Evolutionary conservation across 1,140 invertebrate genomes (phyloP), one percentile per base, ranked within the genome.

Genomic region (Hyposmocoma kahamanoa): DNA sequence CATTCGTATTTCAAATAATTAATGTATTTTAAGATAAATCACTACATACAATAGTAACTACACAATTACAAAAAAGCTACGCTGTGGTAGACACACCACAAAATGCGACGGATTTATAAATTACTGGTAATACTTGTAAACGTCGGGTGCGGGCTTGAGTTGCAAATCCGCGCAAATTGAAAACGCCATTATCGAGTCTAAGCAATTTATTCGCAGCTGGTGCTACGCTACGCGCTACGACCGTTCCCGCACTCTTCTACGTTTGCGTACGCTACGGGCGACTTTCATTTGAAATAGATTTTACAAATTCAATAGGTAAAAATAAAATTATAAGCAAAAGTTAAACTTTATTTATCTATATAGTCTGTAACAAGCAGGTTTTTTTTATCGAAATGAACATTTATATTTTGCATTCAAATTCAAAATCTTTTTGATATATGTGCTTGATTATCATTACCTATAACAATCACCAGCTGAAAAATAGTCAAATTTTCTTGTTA

Each of bases 161-260:
- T 68, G 62, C 65, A 80, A 84, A 81, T 81, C 74, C 76, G 60
- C 60, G 68, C 74, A 78, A 80, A 84, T 84, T 84, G 80, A 84
- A 84, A 76, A 72, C 56, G 72, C 72, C 77, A 83, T 84, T 84
- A 84, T 84, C 77, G 72, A 62, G 65, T 77, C 58, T 76, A 77
- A 80, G 75, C 80, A 72, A 84, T 84, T 78, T 80, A 67, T 28
- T 42, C 72, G 77, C 71, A 58, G 58, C 49, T 44, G 44, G 15
- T 11, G 42, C 44, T 30, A 42, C 39, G 39, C 26, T 22, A 20
- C 53, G 56, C 36, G 41, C 57, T 50, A 56, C 60, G 50, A 18
- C 45, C 52, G n/a, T n/a, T n/a, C n/a, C 13, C 24, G 32, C 1
- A 1, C 32, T 6, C 36, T 22, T 63, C 56, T 62, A 59, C 62